A percentile compares a stretch with the other conserved stretches of the same genome.
Conservation (phyloP, 2,797 vertebrate genomes). For the Buphagus erythrorhynchus region DNA sequence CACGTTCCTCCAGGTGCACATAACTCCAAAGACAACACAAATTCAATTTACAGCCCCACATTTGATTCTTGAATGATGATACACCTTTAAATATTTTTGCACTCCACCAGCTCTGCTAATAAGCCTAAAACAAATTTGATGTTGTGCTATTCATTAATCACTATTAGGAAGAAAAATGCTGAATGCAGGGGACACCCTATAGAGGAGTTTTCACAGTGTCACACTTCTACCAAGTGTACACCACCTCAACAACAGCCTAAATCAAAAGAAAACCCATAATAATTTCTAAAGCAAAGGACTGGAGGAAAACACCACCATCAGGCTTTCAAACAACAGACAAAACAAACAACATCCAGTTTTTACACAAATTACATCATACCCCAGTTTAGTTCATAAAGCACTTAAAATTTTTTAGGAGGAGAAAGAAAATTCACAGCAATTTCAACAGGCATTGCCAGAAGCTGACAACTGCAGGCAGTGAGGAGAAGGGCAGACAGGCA, state of each 20-base stretch:
- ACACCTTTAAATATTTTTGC: constrained; percentile 8
- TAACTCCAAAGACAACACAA: neutral
- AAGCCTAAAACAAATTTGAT: constrained; percentile 11
- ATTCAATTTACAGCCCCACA: neutral
- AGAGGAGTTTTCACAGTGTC: neutral
- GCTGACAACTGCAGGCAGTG: accelerated
- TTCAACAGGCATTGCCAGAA: neutral
- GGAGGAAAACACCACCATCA: neutral
- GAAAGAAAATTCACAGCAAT: neutral
- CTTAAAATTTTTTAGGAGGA: accelerated
- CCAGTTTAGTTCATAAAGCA: neutral
- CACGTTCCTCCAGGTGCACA: accelerated
- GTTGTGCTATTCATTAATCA: constrained; percentile 29
- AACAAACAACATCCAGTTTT: neutral
- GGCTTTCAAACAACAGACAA: neutral
- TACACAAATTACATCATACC: neutral
- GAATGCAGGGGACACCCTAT: neutral
- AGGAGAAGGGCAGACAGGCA: neutral
- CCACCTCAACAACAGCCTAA: neutral
- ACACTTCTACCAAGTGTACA: neutral
- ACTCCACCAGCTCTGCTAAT: neutral
- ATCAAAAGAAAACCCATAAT: neutral
- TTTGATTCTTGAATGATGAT: constrained; percentile 9
- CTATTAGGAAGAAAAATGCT: neutral
- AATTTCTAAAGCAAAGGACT: neutral